Conservation (phyloP, 2,797 vertebrate genomes). For the Odontamblyopus lacepedii region DNA sequence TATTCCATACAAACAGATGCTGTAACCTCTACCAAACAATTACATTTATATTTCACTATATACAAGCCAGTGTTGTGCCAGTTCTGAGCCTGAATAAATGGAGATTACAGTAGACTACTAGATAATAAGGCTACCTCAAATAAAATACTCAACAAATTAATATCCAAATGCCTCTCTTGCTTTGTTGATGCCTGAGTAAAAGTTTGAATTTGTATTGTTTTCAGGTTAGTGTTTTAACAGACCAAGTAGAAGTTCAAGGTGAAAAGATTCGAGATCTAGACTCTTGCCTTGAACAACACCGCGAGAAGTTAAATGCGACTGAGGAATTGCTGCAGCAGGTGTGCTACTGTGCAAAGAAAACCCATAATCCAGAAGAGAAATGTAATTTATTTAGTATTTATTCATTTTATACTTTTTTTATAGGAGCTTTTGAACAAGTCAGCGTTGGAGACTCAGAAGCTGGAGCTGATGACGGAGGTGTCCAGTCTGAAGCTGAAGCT, state of each 20-base stretch:
- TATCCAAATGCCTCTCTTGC: too few species aligned
- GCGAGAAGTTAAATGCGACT: conserved; percentile 89
- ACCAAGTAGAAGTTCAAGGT: conserved; percentile 97
- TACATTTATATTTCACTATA: too few species aligned
- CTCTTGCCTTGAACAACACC: conserved; percentile 90
- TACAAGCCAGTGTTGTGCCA: not conserved
- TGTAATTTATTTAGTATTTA: not conserved
- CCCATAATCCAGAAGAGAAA: not conserved
- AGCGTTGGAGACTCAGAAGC: conserved; percentile 92
- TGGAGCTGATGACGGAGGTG: conserved; percentile 93
- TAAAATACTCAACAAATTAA: not conserved
- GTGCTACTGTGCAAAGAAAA: not conserved
- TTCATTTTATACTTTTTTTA: not conserved
- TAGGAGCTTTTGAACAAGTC: conserved; percentile 91
- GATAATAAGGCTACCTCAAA: not conserved
- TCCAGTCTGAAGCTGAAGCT: conserved; percentile 93
- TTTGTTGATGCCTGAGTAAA: not conserved
- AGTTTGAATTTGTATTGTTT: not conserved
- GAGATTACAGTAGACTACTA: not conserved
- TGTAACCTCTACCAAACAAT: not conserved
- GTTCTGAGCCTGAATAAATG: not conserved
- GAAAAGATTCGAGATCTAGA: conserved; percentile 97
- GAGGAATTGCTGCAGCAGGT: conserved; percentile 97
- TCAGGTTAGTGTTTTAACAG: conserved; percentile 94
- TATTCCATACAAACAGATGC: not conserved